Conservation (phyloP, 2,113 vertebrate genomes). For the Marmota monax region DNA sequence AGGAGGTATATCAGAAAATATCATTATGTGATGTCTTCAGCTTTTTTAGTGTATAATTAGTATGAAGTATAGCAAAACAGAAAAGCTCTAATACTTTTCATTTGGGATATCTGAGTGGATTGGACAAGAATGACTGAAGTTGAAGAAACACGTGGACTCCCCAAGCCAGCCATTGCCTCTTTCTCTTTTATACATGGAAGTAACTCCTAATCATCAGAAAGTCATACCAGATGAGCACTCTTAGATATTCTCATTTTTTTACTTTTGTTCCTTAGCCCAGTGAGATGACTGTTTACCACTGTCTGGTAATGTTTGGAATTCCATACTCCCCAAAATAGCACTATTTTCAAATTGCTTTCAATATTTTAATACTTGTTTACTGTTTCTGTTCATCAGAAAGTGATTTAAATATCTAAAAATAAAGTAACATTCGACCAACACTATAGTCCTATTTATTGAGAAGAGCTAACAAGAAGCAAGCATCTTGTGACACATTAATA, state of each 20-base stretch:
- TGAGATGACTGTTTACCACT: constrained; percentile 66
- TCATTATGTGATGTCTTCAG: constrained; percentile 6
- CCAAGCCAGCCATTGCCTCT: not conserved
- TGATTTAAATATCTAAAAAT: constrained; percentile 65
- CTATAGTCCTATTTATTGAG: constrained; percentile 43
- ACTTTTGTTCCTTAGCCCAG: constrained; percentile 51
- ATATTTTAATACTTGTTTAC: constrained; percentile 67
- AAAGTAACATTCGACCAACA: constrained; percentile 39
- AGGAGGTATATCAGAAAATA: not conserved
- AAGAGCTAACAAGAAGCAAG: constrained; percentile 62
- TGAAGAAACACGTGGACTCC: constrained; percentile 27
- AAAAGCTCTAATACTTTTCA: not conserved
- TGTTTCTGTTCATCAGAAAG: constrained; percentile 66
- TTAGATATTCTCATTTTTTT: constrained; percentile 60
- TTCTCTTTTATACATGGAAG: constrained; percentile 73
- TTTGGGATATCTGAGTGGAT: constrained; percentile 25
- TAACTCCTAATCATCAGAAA: constrained; percentile 72
- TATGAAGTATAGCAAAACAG: constrained; percentile 46
- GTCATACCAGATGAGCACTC: constrained; percentile 51
- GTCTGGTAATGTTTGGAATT: not conserved
- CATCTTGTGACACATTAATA: constrained; percentile 54
- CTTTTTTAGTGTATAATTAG: constrained; percentile 59
- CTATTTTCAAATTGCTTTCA: constrained; percentile 65
- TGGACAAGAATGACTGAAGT: constrained; percentile 54
- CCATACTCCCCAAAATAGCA: constrained; percentile 56